A percentile compares a stretch with the other conserved stretches of the same genome.
Conservation (phyloP, 2,797 vertebrate species). For the Amniataba percoides region DNA sequence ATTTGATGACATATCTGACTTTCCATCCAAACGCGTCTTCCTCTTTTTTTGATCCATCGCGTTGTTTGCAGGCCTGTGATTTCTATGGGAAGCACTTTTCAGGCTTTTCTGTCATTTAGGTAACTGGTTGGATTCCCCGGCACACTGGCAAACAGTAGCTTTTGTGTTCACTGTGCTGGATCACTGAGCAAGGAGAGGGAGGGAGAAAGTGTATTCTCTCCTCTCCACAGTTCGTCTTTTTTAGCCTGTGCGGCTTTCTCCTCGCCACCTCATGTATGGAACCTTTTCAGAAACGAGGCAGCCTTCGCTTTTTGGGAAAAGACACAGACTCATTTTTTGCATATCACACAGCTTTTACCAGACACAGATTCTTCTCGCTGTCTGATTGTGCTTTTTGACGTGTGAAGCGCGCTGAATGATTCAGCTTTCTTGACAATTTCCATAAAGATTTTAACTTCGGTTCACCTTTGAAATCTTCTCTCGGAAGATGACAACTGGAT, state of each 20-base stretch:
- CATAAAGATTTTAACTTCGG: constrained; percentile 4
- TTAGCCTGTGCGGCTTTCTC: constrained; percentile 73
- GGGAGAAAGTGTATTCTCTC: constrained; percentile 64
- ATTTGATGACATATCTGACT: constrained; percentile 7
- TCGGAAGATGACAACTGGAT: not conserved
- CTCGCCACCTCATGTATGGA: constrained; percentile 77
- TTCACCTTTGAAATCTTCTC: constrained; percentile 14
- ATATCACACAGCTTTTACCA: constrained; percentile 41
- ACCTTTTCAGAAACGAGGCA: constrained; percentile 65
- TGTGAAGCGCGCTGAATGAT: not conserved
- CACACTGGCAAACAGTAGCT: constrained; percentile 75
- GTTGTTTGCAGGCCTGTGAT: constrained; percentile 21
- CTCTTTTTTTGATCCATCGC: constrained; percentile 10
- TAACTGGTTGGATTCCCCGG: constrained; percentile 67
- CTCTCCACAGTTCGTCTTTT: constrained; percentile 71
- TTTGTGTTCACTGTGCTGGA: constrained; percentile 82
- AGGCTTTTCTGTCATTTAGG: constrained; percentile 50
- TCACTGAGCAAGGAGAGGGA: constrained; percentile 79
- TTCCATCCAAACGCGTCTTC: not conserved
- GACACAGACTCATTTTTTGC: constrained; percentile 47
- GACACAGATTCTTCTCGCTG: constrained; percentile 31
- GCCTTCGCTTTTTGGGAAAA: constrained; percentile 52
- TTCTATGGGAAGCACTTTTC: constrained; percentile 49
- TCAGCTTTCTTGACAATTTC: constrained; percentile 7
- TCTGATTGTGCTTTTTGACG: constrained; percentile 21